Base-by-base conservation (phyloP, 2,113 vertebrate species). In the Neolamprologus falcicula region DNA sequence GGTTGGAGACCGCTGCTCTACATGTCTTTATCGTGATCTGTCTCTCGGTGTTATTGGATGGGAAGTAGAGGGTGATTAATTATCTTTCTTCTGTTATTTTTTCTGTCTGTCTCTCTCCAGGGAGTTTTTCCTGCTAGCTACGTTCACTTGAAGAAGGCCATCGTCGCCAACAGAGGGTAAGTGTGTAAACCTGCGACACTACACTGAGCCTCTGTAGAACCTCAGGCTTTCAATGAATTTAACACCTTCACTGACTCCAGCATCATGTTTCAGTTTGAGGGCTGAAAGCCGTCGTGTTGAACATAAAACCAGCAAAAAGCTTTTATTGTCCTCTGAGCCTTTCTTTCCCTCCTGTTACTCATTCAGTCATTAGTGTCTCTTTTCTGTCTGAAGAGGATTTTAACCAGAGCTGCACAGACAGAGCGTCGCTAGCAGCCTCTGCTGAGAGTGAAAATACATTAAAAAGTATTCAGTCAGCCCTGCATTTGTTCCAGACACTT, bases 121-220 rank as follows among this genome's bases (percentile, higher is more conserved):
- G 96, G 96, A 80, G 92, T 97, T 86, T 97, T 97, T 79, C 96
- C 96, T 2, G 94, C 87, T 31, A 91, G 85, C 87, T 96, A 95
- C 80, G 7, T 97, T 14, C 94, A 97, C 89, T 17, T 97, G 92
- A 96, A 96, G 95, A 97, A 96, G 89, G 95, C 96, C 11, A 83
- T 95, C 8, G 94, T 96, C 83, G 83, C 94, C 85, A 97, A 95
- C 90, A 84, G 95, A 89, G 96, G 96, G 96, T 97, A 35, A 92
- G 96, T 93, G 66, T 2, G 33, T 31, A 47, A 19, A 52, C 76
- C 37, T 9, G 21, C 7, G 2, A n/a, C 6, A 28, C 55, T 12
- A 3, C 4, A 3, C 57, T 0, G 28, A 61, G 9, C 26, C 37
- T 57, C 26, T 80, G 6, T 19, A 8, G 0, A 40, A 37, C 54